These are phyloP conservation scores for Stichodactyla mertensii DNA, from an alignment of 64 coral and sea anemone species.

Conservation along the genomic window DNA sequence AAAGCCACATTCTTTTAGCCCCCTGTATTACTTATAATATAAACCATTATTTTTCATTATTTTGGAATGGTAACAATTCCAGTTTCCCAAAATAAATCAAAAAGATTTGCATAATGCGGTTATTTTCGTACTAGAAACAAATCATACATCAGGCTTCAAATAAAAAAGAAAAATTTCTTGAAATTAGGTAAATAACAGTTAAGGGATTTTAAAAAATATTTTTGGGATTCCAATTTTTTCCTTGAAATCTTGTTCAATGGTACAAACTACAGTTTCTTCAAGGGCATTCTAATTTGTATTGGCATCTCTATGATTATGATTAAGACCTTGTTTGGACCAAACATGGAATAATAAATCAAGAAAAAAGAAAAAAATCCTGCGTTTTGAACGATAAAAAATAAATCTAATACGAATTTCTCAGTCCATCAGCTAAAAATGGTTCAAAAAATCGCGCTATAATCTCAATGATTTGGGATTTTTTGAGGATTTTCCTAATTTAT, in stretches of 20 bases:
- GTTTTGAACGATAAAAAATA: not conserved
- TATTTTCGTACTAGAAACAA: constrained; percentile 2
- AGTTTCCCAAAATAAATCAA: not conserved
- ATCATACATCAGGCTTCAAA: not conserved
- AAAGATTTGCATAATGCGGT: constrained; percentile 17
- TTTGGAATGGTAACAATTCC: not conserved
- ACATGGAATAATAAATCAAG: not conserved
- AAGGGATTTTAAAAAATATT: not conserved
- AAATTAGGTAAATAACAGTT: not conserved
- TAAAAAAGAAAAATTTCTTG: not conserved
- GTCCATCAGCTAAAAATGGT: not conserved
- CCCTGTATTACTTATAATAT: not conserved
- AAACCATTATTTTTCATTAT: not conserved
- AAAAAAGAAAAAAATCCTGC: not conserved
- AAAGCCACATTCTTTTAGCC: not conserved
- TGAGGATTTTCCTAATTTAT: not conserved
- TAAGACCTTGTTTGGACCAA: not conserved
- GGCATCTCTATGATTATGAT: not conserved
- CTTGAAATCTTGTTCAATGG: not conserved
- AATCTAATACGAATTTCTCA: not conserved
- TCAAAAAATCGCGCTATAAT: not conserved
- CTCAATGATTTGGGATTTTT: not conserved
- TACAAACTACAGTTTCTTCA: not conserved
- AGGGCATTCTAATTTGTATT: not conserved
- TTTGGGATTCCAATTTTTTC: not conserved